Percentiles rank a stretch among this genome's conserved stretches.
Conservation (phyloP, 1,140 invertebrate genomes). For the Drosophila tsacasi region DNA sequence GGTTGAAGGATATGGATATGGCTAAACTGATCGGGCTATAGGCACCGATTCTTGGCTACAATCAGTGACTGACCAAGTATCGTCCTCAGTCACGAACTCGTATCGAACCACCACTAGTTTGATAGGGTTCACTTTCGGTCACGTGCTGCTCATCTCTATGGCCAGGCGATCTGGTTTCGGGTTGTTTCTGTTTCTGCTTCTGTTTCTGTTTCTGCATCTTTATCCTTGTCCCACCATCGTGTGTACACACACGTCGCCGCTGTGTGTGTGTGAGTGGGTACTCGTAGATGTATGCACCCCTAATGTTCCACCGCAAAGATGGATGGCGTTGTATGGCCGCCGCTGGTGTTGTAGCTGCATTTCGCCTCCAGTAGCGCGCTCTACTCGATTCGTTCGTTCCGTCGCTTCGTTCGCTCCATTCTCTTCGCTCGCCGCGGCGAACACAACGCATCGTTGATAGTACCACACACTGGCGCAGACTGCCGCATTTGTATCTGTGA, state of each 20-base stretch:
- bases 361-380: conserved; percentile 45
- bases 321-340: conserved; percentile 16
- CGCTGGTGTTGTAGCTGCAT: conserved; percentile 29
- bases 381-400: conserved; percentile 18
- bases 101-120: conserved; percentile 25
- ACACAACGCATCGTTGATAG: conserved; percentile 36
- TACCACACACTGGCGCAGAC: conserved; percentile 6
- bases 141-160: conserved; percentile 44
- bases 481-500: conserved; percentile 34
- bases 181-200: conserved; percentile 33
- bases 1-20: not conserved
- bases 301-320: conserved; percentile 31
- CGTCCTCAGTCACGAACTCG: conserved; percentile 2
- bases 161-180: conserved; percentile 55
- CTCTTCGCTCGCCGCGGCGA: conserved; percentile 21
- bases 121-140: conserved; percentile 31
- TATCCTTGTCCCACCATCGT: conserved; percentile 42
- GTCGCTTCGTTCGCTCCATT: conserved; percentile 40
- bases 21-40: not conserved
- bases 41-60: not conserved
- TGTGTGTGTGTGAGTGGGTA: conserved; percentile 16
- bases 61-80: conserved; percentile 1
- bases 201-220: conserved; percentile 29
- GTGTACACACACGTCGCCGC: conserved; percentile 8
- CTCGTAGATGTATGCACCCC: conserved; percentile 39